Percentiles rank a stretch among this genome's conserved stretches.
Conservation (phyloP, 2,888 invertebrate species). For the Eristalis arbustorum region DNA sequence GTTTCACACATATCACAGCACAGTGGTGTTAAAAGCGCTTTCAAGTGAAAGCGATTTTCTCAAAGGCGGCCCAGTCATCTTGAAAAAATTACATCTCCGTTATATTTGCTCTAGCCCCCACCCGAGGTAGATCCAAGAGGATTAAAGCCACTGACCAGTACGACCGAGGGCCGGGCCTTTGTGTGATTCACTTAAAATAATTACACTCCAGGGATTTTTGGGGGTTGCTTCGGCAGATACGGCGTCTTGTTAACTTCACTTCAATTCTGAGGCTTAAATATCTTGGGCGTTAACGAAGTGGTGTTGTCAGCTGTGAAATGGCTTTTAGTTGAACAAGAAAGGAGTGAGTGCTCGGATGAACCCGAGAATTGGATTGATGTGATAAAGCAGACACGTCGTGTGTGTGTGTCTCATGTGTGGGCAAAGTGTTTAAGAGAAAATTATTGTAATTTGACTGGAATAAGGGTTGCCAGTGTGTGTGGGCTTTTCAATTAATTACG, state of each 20-base stretch:
- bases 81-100: constrained; percentile 3
- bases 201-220: constrained; percentile 53
- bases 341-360: constrained; percentile 19
- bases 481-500: neutral
- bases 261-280: constrained; percentile 16
- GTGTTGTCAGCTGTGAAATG: constrained; percentile 37
- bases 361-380: constrained; percentile 5
- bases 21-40: constrained; percentile 39
- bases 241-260: constrained; percentile 20
- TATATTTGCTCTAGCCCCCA: neutral
- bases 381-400: neutral
- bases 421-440: neutral
- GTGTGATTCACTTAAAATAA: constrained; percentile 60
- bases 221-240: constrained; percentile 17
- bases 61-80: constrained; percentile 7
- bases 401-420: neutral
- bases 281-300: constrained; percentile 12
- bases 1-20: constrained; percentile 25
- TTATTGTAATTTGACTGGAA: neutral
- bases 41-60: constrained; percentile 37
- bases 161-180: constrained; percentile 23
- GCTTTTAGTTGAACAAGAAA: constrained; percentile 21
- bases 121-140: constrained; percentile 1
- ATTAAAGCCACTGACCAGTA: constrained; percentile 50
- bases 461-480: neutral